A percentile compares a stretch with the other conserved stretches of the same genome.
Evolutionary conservation across 2,888 invertebrate genomes (phyloP).

Genomic region (Heliconius sara): DNA sequence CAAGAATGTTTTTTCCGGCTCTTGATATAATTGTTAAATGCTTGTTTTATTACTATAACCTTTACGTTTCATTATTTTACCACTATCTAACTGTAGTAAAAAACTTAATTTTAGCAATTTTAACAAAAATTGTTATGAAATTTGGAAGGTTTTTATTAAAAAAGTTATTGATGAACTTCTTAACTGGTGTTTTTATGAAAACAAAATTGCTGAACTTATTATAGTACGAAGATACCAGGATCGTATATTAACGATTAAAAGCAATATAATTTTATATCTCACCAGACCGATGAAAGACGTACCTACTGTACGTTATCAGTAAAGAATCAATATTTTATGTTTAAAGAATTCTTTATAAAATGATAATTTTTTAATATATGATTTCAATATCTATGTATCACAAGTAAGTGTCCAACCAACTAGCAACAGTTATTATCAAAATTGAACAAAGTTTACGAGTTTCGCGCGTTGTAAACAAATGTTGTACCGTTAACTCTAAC

Average conservation of each 20-base stretch:
- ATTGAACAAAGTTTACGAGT: slow-evolving; percentile 65
- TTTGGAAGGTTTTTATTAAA: no score
- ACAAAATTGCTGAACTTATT: no score
- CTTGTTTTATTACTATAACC: not conserved
- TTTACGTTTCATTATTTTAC: not conserved
- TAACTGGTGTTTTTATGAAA: no score
- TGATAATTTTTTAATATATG: not conserved
- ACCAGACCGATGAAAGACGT: no score
- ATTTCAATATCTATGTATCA: not conserved
- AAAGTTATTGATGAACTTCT: no score
- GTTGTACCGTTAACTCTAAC: slow-evolving; percentile 65
- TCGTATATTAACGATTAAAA: no score
- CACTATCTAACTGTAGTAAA: not conserved
- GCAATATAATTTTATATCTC: no score
- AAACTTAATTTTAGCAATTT: no score
- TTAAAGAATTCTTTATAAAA: not conserved
- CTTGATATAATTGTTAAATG: not conserved
- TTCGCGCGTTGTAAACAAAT: slow-evolving; percentile 65
- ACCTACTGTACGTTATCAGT: no score
- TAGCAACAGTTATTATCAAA: slow-evolving; percentile 57
- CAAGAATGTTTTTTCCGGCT: not conserved
- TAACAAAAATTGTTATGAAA: no score
- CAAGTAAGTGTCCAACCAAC: not conserved
- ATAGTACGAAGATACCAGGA: no score
- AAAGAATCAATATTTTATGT: no score